phyloP scores from a whole-genome alignment of 2,888 invertebrate species.

The Watsonalla cultraria region DNA sequence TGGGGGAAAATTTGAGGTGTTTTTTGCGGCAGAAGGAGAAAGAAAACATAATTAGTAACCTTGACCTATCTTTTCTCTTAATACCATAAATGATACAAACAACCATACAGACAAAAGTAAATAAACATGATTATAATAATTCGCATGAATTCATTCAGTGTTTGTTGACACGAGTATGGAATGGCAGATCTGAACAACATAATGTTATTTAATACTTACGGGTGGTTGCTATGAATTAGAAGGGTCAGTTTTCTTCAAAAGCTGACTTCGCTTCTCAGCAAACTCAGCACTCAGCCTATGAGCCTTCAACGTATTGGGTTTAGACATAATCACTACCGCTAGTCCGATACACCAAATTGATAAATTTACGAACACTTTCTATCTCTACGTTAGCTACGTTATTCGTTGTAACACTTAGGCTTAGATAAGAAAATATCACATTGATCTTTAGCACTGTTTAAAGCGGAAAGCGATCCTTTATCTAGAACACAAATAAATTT shows the following conservation, averaged over 20 bases:
- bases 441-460: constrained; percentile 37
- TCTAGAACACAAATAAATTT: constrained; percentile 71
- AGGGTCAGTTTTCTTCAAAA: constrained; percentile 65
- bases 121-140: too few relatives aligned
- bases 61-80: not conserved
- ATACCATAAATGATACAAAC: not conserved
- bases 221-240: constrained; percentile 73
- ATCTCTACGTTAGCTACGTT: constrained; percentile 27
- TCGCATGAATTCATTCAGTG: too few relatives aligned
- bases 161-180: too few relatives aligned
- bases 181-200: not conserved
- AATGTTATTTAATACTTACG: constrained; percentile 46
- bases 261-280: constrained; percentile 63
- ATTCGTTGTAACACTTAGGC: constrained; percentile 52
- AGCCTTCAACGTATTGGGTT: constrained; percentile 69
- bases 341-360: constrained; percentile 20
- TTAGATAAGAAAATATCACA: constrained; percentile 41
- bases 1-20: too few relatives aligned
- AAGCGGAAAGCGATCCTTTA: constrained; percentile 47
- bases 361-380: constrained; percentile 28
- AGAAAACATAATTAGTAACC: not conserved
- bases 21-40: not conserved
- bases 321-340: constrained; percentile 63
- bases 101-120: not conserved
- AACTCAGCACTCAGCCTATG: constrained; percentile 74